Percentiles rank a stretch among this genome's conserved stretches.
Evolutionary conservation across 2,888 invertebrate genomes (phyloP).

Genomic region (Capitulum mitella): DNA sequence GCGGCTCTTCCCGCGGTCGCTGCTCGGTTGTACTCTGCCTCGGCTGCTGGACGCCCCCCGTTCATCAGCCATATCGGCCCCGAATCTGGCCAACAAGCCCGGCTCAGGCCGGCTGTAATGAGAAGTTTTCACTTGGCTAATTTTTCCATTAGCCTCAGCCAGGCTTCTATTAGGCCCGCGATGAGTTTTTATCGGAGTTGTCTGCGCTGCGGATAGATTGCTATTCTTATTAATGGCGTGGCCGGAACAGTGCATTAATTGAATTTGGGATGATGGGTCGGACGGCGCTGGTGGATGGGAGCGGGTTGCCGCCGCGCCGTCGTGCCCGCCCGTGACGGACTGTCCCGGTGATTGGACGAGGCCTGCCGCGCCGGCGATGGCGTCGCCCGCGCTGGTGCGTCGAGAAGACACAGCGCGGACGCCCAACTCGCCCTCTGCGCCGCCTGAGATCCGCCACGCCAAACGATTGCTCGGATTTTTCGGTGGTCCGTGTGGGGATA

Average conservation of each 20-base stretch:
- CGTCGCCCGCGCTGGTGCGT: no score
- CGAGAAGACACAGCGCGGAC: no score
- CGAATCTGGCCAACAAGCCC: constrained; percentile 20
- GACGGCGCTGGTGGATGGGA: neutral
- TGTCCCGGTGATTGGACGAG: neutral
- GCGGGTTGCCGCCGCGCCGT: neutral
- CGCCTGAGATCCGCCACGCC: no score
- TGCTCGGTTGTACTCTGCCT: no score
- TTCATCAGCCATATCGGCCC: constrained; percentile 10
- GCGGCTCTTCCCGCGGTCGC: no score
- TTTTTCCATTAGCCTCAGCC: constrained; percentile 22
- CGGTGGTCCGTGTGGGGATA: no score
- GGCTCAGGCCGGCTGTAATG: constrained; percentile 18
- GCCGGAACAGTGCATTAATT: constrained; percentile 24
- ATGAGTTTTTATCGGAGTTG: constrained; percentile 23
- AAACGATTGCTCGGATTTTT: no score
- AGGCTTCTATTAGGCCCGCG: neutral
- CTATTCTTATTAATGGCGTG: constrained; percentile 21
- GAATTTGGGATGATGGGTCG: constrained; percentile 17
- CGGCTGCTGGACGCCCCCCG: no score
- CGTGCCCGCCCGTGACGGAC: neutral
- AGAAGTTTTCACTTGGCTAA: constrained; percentile 25
- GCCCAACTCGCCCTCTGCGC: no score
- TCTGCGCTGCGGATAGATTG: constrained; percentile 10
- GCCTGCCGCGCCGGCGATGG: no score